Evolutionary conservation across 2,888 invertebrate genomes (phyloP).

Genomic region (Didymodactylos carnosus): DNA sequence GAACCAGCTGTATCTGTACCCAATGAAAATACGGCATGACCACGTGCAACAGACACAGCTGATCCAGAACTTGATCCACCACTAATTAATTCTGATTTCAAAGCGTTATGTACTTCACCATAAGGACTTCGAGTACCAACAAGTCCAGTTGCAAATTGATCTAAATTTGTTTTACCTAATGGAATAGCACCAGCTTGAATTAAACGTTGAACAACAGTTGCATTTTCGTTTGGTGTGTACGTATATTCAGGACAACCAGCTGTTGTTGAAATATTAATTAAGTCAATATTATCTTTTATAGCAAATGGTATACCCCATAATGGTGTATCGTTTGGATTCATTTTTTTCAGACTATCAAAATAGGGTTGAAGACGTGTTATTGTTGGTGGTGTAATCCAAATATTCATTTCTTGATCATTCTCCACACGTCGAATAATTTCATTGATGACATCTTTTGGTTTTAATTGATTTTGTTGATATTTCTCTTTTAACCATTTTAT

Average conservation of each 20-base stretch:
- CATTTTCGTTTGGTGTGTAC: slow-evolving; percentile 50
- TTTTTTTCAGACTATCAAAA: no score
- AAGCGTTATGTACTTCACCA: background rate
- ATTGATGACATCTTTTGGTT: no score
- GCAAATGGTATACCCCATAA: slow-evolving; percentile 49
- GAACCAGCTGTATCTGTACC: slow-evolving; percentile 98
- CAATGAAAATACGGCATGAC: slow-evolving; percentile 38
- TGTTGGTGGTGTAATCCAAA: no score
- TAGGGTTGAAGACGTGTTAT: no score
- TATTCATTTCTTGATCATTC: no score
- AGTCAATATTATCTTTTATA: slow-evolving; percentile 57
- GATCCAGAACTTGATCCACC: slow-evolving; percentile 96
- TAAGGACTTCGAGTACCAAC: background rate
- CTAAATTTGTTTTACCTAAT: slow-evolving; percentile 85
- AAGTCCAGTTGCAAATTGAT: slow-evolving; percentile 91
- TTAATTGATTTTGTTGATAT: no score
- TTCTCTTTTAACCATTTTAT: no score
- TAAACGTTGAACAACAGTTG: slow-evolving; percentile 64
- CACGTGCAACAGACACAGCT: slow-evolving; percentile 73
- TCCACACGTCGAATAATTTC: no score
- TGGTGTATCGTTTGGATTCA: background rate
- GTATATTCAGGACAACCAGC: slow-evolving; percentile 51
- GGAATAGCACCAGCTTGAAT: slow-evolving; percentile 49
- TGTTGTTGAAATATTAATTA: slow-evolving; percentile 47
- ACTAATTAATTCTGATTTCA: background rate